Percentiles rank a stretch among this genome's conserved stretches.
Conservation (phyloP, 2,888 invertebrate genomes). For the Anodontia alba region DNA sequence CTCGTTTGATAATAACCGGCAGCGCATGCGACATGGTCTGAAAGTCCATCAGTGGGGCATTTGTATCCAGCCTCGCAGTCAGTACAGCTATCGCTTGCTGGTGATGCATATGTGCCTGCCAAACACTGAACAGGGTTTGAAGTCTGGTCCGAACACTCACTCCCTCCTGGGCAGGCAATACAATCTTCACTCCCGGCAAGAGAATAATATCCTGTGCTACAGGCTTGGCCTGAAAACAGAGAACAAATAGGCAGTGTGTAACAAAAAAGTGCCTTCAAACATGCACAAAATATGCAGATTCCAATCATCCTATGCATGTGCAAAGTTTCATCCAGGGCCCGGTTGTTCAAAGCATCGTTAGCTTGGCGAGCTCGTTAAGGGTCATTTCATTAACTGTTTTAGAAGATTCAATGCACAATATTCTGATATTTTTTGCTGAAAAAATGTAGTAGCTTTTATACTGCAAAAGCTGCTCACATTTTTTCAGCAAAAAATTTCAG, state of each 20-base stretch:
- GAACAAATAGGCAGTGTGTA: too few species aligned
- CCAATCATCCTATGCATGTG: not conserved
- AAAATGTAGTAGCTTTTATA: too few species aligned
- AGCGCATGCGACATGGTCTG: constrained; percentile 69
- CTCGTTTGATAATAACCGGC: constrained; percentile 74
- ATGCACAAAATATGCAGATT: not conserved
- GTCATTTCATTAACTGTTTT: too few species aligned
- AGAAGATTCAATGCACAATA: too few species aligned
- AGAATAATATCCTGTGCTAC: constrained; percentile 77
- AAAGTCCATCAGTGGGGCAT: constrained; percentile 71
- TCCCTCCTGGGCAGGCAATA: constrained; percentile 78
- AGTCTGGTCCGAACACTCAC: constrained; percentile 66
- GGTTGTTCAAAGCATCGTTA: too few species aligned
- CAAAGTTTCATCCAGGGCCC: too few species aligned
- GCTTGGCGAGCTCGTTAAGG: too few species aligned
- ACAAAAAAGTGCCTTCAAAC: too few species aligned
- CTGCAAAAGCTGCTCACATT: too few species aligned
- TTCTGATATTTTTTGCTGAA: too few species aligned
- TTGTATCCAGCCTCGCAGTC: constrained; percentile 76
- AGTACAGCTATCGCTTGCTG: constrained; percentile 63
- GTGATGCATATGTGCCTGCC: constrained; percentile 70
- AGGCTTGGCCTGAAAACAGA: constrained; percentile 61
- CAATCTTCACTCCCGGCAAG: constrained; percentile 71
- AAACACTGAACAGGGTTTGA: constrained; percentile 60
- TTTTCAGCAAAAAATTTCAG: too few species aligned